A percentile compares a stretch with the other conserved stretches of the same genome.
phyloP scores from a whole-genome alignment of 2,888 invertebrate genomes.

The Sphaeridia pumilis region DNA sequence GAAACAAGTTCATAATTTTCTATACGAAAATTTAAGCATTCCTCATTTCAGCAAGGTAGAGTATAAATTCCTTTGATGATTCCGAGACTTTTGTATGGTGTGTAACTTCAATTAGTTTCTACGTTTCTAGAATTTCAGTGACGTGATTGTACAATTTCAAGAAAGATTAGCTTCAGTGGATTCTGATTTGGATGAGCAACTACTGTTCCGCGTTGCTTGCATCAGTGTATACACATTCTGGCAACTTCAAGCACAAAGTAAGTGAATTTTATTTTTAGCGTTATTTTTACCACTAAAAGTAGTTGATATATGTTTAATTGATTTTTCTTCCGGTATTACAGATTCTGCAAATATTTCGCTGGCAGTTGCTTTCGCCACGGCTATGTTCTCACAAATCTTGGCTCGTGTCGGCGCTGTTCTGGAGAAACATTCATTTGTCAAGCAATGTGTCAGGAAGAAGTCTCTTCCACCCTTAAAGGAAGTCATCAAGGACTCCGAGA shows the following conservation, averaged over 20 bases:
- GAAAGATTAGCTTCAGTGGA: constrained; percentile 23
- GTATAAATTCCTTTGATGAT: not conserved
- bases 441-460: not conserved
- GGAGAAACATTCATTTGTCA: constrained; percentile 19
- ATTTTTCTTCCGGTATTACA: constrained; percentile 6
- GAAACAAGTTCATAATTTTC: constrained; percentile 23
- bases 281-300: too few relatives aligned
- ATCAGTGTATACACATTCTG: constrained; percentile 29
- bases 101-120: too few relatives aligned
- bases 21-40: constrained; percentile 24
- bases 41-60: constrained; percentile 28
- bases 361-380: constrained; percentile 29
- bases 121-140: constrained; percentile 7
- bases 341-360: constrained; percentile 30
- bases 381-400: constrained; percentile 28
- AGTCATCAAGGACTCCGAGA: not conserved
- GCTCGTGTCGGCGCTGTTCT: constrained; percentile 24
- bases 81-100: too few relatives aligned
- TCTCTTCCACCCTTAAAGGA: not conserved
- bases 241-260: constrained; percentile 27
- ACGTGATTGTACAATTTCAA: constrained; percentile 26
- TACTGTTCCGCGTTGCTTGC: constrained; percentile 26
- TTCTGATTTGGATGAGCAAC: constrained; percentile 27
- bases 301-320: too few relatives aligned
- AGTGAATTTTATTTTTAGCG: too few relatives aligned